These are phyloP conservation scores for Drosophila pegasa DNA, from an alignment of 2,888 invertebrate genomes.

Conservation along the genomic window DNA sequence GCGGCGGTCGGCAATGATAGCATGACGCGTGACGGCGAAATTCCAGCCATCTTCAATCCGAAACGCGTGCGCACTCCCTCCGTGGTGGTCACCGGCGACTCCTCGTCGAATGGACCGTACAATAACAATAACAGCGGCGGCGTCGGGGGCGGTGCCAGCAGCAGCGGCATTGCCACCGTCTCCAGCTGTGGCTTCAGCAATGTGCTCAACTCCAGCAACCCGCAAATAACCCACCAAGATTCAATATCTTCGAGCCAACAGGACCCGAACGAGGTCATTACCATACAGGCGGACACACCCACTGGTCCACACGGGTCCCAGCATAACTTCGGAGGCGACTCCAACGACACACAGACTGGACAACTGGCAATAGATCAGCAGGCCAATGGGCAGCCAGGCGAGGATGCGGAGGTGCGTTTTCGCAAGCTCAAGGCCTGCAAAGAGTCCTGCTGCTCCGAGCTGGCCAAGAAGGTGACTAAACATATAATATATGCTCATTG, in stretches of 20 bases:
- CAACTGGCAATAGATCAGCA: slow-evolving; percentile 73
- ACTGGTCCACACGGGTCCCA: slow-evolving; percentile 66
- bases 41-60: slow-evolving; percentile 93
- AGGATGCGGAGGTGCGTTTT: slow-evolving; percentile 76
- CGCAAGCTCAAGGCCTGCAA: slow-evolving; percentile 86
- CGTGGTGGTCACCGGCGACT: slow-evolving; percentile 89
- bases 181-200: slow-evolving; percentile 84
- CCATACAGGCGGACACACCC: slow-evolving; percentile 80
- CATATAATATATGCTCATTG: too few species aligned
- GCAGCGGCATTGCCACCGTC: slow-evolving; percentile 25
- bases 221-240: slow-evolving; percentile 86
- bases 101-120: slow-evolving; percentile 85
- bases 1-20: slow-evolving; percentile 62
- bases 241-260: slow-evolving; percentile 88
- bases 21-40: slow-evolving; percentile 91
- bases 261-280: slow-evolving; percentile 86
- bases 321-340: slow-evolving; percentile 69
- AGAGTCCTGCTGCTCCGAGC: slow-evolving; percentile 92
- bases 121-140: slow-evolving; percentile 47
- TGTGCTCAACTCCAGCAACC: slow-evolving; percentile 85
- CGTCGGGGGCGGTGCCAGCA: slow-evolving; percentile 31
- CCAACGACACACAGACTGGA: slow-evolving; percentile 59
- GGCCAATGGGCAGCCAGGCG: slow-evolving; percentile 69
- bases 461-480: slow-evolving; percentile 90
- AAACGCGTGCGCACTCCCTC: slow-evolving; percentile 89